Conservation (phyloP, 2,113 vertebrate genomes). For the Parus major region DNA sequence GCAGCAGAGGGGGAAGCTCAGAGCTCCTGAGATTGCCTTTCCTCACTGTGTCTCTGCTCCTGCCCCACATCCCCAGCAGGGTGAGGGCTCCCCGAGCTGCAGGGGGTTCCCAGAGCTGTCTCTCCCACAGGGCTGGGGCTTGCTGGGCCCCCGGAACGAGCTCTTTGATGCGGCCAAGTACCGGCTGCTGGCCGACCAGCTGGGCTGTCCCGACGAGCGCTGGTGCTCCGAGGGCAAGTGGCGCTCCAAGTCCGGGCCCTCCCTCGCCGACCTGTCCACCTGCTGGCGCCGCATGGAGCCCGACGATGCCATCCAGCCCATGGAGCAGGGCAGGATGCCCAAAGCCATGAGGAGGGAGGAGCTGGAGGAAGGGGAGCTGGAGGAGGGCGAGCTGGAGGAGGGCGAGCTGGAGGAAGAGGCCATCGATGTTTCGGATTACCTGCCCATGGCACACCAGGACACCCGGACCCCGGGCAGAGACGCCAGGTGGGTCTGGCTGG, state of each 20-base stretch:
- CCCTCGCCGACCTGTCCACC: conserved; percentile 56
- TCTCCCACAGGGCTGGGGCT: conserved; percentile 84
- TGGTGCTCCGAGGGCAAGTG: conserved; percentile 76
- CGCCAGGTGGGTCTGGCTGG: conserved; percentile 39
- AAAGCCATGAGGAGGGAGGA: conserved; percentile 75
- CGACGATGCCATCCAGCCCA: conserved; percentile 70
- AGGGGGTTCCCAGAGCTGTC: not conserved
- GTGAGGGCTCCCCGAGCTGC: not conserved
- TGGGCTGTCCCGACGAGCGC: conserved; percentile 71
- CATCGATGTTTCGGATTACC: conserved; percentile 51
- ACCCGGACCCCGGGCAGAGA: conserved; percentile 67
- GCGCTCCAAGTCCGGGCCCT: conserved; percentile 72
- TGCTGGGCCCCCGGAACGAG: conserved; percentile 85
- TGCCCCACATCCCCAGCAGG: not conserved
- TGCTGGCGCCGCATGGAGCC: conserved; percentile 78
- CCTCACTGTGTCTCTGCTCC: not conserved
- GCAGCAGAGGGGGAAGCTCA: not conserved
- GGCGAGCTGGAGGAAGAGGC: conserved; percentile 73
- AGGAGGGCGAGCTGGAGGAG: conserved; percentile 77
- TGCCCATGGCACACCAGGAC: conserved; percentile 61
- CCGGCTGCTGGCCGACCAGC: conserved; percentile 64
- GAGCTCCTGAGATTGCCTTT: not conserved
- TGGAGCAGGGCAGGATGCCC: conserved; percentile 68
- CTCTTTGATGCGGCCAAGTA: conserved; percentile 75
- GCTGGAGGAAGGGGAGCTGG: conserved; percentile 77